Conservation (phyloP, 1,140 invertebrate genomes). For the Cydia strobilella region DNA sequence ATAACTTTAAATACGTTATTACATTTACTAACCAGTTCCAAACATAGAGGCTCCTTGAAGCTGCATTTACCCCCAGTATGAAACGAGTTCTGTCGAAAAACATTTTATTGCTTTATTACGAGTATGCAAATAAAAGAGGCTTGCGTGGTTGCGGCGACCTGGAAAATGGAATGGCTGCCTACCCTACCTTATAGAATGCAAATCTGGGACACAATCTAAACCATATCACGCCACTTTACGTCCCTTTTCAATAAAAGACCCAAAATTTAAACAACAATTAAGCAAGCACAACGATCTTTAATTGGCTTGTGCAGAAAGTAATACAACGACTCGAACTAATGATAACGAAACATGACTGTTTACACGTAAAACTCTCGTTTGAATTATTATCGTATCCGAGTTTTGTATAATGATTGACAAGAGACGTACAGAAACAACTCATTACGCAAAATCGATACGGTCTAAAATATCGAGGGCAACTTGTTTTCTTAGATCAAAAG, state of each 20-base stretch:
- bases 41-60: slow-evolving; percentile 5
- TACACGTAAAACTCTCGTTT: slow-evolving; percentile 38
- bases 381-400: slow-evolving; percentile 34
- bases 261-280: slow-evolving; percentile 32
- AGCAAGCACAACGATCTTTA: slow-evolving; percentile 35
- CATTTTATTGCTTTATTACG: slow-evolving; percentile 57
- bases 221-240: slow-evolving; percentile 46
- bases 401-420: slow-evolving; percentile 45
- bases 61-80: not conserved
- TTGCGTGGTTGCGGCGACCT: slow-evolving; percentile 58
- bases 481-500: slow-evolving; percentile 66
- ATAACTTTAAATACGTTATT: not conserved
- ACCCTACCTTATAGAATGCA: slow-evolving; percentile 45
- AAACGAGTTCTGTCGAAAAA: slow-evolving; percentile 40
- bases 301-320: slow-evolving; percentile 38
- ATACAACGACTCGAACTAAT: slow-evolving; percentile 36
- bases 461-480: slow-evolving; percentile 58
- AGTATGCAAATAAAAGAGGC: slow-evolving; percentile 57
- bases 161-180: slow-evolving; percentile 56
- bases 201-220: slow-evolving; percentile 60
- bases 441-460: slow-evolving; percentile 62
- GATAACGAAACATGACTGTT: slow-evolving; percentile 38
- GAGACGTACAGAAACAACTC: slow-evolving; percentile 47
- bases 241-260: slow-evolving; percentile 34
- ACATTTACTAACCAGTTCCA: not conserved